Conservation (phyloP, 2,888 invertebrate genomes). For the Rhamnusium bicolor region DNA sequence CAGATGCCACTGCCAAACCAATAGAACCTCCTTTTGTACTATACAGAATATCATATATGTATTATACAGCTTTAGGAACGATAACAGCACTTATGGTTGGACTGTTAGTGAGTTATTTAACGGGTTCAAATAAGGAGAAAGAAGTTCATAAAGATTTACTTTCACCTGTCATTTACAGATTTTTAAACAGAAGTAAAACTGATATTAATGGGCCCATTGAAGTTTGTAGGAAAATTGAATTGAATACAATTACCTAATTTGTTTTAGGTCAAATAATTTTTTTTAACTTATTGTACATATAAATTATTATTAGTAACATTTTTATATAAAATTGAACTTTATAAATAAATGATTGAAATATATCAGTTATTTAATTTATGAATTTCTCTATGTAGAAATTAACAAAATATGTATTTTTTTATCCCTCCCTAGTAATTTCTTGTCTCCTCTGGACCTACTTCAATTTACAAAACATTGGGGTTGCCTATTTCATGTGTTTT, state of each 20-base stretch:
- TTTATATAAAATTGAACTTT: constrained; percentile 16
- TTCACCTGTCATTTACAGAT: constrained; percentile 34
- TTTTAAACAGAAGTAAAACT: constrained; percentile 14
- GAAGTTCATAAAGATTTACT: constrained; percentile 31
- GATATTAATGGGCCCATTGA: neutral
- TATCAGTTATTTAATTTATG: neutral
- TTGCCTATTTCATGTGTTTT: no score
- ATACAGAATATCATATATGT: constrained; percentile 83
- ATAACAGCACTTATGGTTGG: constrained; percentile 79
- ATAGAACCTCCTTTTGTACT: constrained; percentile 71
- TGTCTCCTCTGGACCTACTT: no score
- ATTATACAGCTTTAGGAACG: constrained; percentile 84
- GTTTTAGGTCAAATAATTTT: neutral
- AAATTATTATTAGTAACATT: neutral
- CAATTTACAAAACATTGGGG: no score
- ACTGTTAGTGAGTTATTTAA: constrained; percentile 79
- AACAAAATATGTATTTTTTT: no score
- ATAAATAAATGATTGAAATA: constrained; percentile 12
- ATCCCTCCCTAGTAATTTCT: no score
- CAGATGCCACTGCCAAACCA: constrained; percentile 44
- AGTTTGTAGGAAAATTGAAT: constrained; percentile 9
- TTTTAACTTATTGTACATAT: constrained; percentile 29
- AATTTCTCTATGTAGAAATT: no score
- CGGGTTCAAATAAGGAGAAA: constrained; percentile 69
- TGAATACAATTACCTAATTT: constrained; percentile 16